A percentile compares a stretch with the other conserved stretches of the same genome.
phyloP scores from a whole-genome alignment of 2,113 vertebrate genomes.

The Gambusia holbrooki region DNA sequence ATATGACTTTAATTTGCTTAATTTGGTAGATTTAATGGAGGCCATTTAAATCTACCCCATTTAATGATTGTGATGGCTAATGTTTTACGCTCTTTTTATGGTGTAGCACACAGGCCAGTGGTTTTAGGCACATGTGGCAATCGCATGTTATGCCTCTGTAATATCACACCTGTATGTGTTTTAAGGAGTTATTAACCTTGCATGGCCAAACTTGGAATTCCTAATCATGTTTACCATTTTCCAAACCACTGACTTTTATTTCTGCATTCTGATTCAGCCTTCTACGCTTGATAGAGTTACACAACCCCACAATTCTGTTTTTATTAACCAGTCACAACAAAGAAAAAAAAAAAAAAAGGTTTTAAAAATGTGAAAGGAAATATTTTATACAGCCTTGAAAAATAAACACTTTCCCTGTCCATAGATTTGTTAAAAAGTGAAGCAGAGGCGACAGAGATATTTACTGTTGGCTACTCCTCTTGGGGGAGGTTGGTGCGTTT shows the following conservation, averaged over 20 bases:
- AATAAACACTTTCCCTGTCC: slow-evolving; percentile 56
- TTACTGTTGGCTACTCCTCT: slow-evolving; percentile 56
- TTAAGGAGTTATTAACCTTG: neutral
- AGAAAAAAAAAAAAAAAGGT: slow-evolving; percentile 1
- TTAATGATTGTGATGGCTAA: neutral
- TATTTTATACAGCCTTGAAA: slow-evolving; percentile 66
- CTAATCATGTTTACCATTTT: neutral
- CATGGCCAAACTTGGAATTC: neutral
- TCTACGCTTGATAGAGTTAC: slow-evolving; percentile 60
- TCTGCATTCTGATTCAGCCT: slow-evolving; percentile 12
- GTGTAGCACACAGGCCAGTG: neutral
- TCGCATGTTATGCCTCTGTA: neutral
- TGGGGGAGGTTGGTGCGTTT: slow-evolving; percentile 57
- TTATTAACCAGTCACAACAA: slow-evolving; percentile 34
- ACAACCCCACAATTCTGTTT: slow-evolving; percentile 41
- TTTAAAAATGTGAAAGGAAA: slow-evolving; percentile 70
- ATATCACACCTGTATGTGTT: neutral
- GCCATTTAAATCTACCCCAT: neutral
- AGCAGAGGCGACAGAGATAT: slow-evolving; percentile 50
- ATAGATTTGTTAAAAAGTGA: slow-evolving; percentile 51
- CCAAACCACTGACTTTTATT: slow-evolving; percentile 47
- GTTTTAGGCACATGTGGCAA: neutral
- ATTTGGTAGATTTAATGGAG: neutral
- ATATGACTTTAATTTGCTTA: neutral
- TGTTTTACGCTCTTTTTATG: neutral